These are phyloP conservation scores for Microcebus lehilahytsara DNA, from an alignment of 2,113 vertebrate species.

Conservation along the genomic window DNA sequence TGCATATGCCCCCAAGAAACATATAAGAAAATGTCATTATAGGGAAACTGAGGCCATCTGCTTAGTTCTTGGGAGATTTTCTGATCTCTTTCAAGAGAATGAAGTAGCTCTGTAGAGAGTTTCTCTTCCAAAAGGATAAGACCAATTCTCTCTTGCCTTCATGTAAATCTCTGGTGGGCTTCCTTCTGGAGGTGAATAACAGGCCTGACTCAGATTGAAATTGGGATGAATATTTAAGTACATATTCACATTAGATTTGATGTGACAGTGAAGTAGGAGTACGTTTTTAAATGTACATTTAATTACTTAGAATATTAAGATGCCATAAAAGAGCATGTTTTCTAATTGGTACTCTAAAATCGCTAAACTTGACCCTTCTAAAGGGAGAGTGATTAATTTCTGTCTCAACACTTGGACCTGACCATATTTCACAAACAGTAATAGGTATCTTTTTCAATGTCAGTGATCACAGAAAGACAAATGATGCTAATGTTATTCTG, in stretches of 20 bases:
- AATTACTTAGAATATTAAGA: constrained; percentile 46
- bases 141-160: not conserved
- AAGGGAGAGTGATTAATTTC: constrained; percentile 51
- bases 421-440: constrained; percentile 34
- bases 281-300: constrained; percentile 40
- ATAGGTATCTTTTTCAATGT: constrained; percentile 23
- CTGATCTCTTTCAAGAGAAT: constrained; percentile 30
- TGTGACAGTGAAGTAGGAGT: not conserved
- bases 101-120: not conserved
- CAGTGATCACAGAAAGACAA: constrained; percentile 49
- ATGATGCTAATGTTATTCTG: constrained; percentile 1
- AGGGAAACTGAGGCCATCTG: constrained; percentile 56
- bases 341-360: constrained; percentile 11
- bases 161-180: not conserved
- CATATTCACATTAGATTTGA: not conserved
- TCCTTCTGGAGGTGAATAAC: not conserved
- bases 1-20: constrained; percentile 41
- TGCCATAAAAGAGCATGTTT: constrained; percentile 22
- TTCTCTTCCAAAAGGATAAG: constrained; percentile 30
- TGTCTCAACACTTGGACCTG: constrained; percentile 37
- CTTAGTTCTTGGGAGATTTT: not conserved
- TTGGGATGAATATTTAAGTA: not conserved
- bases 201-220: constrained; percentile 9
- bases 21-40: constrained; percentile 36
- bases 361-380: not conserved